A percentile compares a stretch with the other conserved stretches of the same genome.
Conservation (phyloP, 2,888 invertebrate species). For the Lepeophtheirus nordmannii region DNA sequence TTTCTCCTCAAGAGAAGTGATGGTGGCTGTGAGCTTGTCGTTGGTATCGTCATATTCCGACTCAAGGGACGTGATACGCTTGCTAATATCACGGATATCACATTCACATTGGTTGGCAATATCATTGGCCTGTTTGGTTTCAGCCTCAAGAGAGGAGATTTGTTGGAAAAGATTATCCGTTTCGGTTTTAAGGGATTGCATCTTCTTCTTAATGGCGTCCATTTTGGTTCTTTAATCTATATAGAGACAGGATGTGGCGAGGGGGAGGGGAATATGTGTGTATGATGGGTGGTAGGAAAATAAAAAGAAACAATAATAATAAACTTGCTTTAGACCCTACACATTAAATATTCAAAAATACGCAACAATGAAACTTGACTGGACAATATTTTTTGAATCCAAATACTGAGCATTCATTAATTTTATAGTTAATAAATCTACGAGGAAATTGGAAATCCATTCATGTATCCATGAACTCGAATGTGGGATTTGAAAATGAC, state of each 20-base stretch:
- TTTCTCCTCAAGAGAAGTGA: conserved; percentile 20
- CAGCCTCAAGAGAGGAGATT: conserved; percentile 18
- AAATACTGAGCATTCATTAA: background rate
- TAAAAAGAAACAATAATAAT: background rate
- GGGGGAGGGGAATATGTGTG: background rate
- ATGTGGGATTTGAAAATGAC: background rate
- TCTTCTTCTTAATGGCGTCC: conserved; percentile 25
- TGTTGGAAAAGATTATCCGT: conserved; percentile 14
- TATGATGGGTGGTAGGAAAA: background rate
- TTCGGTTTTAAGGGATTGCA: conserved; percentile 22
- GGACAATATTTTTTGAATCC: background rate
- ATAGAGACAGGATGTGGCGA: background rate
- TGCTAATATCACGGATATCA: conserved; percentile 21
- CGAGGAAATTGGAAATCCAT: background rate
- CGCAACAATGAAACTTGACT: background rate
- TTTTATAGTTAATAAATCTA: background rate
- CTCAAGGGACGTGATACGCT: conserved; percentile 11
- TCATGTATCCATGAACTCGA: background rate
- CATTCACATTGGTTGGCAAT: background rate
- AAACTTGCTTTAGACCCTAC: background rate
- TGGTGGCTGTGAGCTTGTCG: conserved; percentile 21
- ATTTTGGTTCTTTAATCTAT: conserved; percentile 14
- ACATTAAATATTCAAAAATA: conserved; percentile 10
- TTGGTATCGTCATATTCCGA: conserved; percentile 21
- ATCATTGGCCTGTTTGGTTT: conserved; percentile 22